Base-by-base conservation (phyloP, 2,888 invertebrate species). In the Scrobipalpa atriplicella region DNA sequence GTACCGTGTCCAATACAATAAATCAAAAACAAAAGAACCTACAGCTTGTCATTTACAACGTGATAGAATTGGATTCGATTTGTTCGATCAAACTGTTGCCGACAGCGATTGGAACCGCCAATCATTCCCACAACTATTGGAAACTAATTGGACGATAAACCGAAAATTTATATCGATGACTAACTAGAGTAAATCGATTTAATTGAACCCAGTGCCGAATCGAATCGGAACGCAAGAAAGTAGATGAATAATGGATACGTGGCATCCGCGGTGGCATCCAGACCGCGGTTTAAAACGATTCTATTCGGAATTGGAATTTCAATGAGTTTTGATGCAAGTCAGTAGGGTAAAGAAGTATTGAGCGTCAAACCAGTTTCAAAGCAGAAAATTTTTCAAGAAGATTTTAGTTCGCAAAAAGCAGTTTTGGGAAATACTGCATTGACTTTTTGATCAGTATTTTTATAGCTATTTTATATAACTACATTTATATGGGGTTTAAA, bases 71-170 rank as follows among this genome's bases (percentile, higher is more conserved):
- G 36, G 13, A 65, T 47, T 60, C 36, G 29, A 65, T 60, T 47
- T 47, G 29, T 60, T 60, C 65, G 13, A 65, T 60, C 60, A 47
- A 51, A 58, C 65, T 18, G n/a, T 56, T 16, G 13, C 47, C 47
- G 47, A 66, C 62, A 62, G 64, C 47, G 62, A 66, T 64, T 60
- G 41, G 67, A 54, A 1, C 56, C 66, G 66, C 76, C 75, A 72
- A 82, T 83, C 81, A 76, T 81, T 76, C 77, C 78, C 78, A 72
- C 77, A 72, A 73, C 74, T 76, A 79, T 79, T 75, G 75, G 73
- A 74, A 81, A 79, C 84, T 81, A 85, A 85, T 84, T 81, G 82
- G 76, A 75, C 78, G 76, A 80, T 80, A 81, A 82, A 78, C 39
- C 38, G 39, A 54, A 79, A 74, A 73, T 77, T 75, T 78, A 80